Conservation (phyloP, 2,888 invertebrate genomes). For the Amorpha juglandis region DNA sequence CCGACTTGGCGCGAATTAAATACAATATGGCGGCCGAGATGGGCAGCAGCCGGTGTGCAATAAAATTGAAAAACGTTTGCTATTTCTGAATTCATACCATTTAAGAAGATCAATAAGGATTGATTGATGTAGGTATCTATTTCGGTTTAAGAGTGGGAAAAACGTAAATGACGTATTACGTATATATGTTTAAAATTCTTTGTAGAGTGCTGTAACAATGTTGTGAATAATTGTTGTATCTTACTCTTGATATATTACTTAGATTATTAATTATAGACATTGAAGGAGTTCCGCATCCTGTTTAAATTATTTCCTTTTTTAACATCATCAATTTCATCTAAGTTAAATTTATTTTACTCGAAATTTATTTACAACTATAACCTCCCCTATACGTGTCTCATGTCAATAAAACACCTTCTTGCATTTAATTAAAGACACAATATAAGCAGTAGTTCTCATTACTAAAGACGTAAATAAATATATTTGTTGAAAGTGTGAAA, state of each 20-base stretch:
- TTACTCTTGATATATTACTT: too few species aligned
- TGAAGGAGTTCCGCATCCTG: too few species aligned
- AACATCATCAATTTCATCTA: too few species aligned
- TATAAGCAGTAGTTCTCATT: constrained; percentile 7
- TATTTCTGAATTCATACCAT: constrained; percentile 6
- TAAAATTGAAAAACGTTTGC: constrained; percentile 28
- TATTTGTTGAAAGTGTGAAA: constrained; percentile 63
- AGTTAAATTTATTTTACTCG: too few species aligned
- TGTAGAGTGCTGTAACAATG: too few species aligned
- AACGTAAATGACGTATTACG: too few species aligned
- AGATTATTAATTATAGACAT: too few species aligned
- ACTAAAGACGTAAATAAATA: constrained; percentile 47
- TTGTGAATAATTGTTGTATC: too few species aligned
- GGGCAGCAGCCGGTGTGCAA: constrained; percentile 29
- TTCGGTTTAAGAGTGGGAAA: background rate
- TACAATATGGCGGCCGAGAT: constrained; percentile 64
- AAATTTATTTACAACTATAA: background rate
- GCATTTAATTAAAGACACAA: constrained; percentile 23
- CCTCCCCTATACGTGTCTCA: background rate
- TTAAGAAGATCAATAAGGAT: constrained; percentile 10
- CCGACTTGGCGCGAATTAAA: constrained; percentile 77
- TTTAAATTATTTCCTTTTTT: too few species aligned
- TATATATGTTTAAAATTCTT: too few species aligned
- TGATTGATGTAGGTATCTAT: too few species aligned
- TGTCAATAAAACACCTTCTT: background rate